These are phyloP conservation scores for Acanthoscelides obtectus DNA, from an alignment of 2,888 invertebrate genomes.

Conservation along the genomic window DNA sequence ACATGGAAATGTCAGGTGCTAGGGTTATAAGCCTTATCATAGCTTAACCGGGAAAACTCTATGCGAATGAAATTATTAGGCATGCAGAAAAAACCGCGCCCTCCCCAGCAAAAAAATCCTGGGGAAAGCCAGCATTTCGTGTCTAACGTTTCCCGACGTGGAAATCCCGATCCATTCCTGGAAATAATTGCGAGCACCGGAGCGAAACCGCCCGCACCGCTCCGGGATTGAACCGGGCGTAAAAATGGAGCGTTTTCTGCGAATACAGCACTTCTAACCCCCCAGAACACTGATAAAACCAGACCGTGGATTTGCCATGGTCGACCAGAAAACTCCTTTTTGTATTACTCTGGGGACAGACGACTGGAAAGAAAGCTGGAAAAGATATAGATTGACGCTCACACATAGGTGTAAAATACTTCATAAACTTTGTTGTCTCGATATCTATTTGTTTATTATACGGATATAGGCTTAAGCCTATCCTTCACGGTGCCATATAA, in stretches of 20 bases:
- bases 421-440: too few relatives aligned
- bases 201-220: slow-evolving; percentile 20
- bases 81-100: not conserved
- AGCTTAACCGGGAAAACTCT: too few relatives aligned
- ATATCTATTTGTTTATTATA: too few relatives aligned
- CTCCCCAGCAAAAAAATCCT: not conserved
- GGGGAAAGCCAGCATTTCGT: not conserved
- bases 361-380: slow-evolving; percentile 18
- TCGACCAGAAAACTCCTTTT: slow-evolving; percentile 26
- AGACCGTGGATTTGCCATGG: slow-evolving; percentile 39
- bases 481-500: too few relatives aligned
- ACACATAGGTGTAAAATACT: too few relatives aligned
- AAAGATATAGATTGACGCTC: too few relatives aligned
- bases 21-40: too few relatives aligned
- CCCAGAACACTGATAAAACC: slow-evolving; percentile 43
- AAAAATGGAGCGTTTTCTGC: slow-evolving; percentile 40
- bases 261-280: slow-evolving; percentile 44
- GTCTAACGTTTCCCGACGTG: not conserved
- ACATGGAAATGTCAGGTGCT: too few relatives aligned
- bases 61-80: too few relatives aligned
- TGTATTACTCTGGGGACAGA: slow-evolving; percentile 32
- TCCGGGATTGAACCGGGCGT: slow-evolving; percentile 31
- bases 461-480: too few relatives aligned
- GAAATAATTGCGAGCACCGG: not conserved
- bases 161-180: not conserved